Conservation (phyloP, 2,888 invertebrate species). For the Barypeithes pellucidus region DNA sequence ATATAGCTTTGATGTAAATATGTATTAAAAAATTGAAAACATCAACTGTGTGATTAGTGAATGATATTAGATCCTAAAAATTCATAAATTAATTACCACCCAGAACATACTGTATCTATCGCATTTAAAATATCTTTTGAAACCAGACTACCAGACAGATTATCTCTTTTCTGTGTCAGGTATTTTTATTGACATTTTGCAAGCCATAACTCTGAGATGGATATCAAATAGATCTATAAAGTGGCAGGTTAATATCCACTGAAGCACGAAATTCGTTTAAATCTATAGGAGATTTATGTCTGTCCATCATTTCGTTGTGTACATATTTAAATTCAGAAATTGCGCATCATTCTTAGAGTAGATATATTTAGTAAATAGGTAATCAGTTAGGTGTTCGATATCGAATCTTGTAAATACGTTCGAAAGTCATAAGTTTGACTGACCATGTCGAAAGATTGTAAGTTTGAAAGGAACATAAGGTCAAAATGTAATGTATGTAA, state of each 20-base stretch:
- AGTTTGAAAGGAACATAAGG: too few relatives aligned
- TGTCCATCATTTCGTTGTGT: neutral
- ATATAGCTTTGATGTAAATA: too few relatives aligned
- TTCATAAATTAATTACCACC: neutral
- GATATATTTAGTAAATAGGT: neutral
- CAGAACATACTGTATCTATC: neutral
- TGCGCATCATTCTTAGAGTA: neutral
- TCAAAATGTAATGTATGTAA: too few relatives aligned
- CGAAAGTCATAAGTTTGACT: too few relatives aligned
- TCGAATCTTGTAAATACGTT: slow-evolving; percentile 72
- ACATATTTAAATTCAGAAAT: neutral
- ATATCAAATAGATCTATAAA: neutral
- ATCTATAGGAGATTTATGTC: neutral
- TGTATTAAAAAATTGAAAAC: too few relatives aligned
- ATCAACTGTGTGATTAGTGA: too few relatives aligned
- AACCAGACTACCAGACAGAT: neutral
- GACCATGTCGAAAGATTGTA: too few relatives aligned
- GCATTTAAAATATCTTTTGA: too few relatives aligned
- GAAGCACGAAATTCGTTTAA: neutral
- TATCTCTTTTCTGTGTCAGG: neutral
- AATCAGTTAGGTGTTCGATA: neutral
- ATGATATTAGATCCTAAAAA: too few relatives aligned
- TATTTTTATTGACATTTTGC: slow-evolving; percentile 18
- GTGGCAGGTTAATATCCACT: slow-evolving; percentile 11
- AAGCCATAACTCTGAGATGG: neutral